These are phyloP conservation scores for Cheilosia soror DNA, from an alignment of 2,888 invertebrate genomes.

Conservation along the genomic window DNA sequence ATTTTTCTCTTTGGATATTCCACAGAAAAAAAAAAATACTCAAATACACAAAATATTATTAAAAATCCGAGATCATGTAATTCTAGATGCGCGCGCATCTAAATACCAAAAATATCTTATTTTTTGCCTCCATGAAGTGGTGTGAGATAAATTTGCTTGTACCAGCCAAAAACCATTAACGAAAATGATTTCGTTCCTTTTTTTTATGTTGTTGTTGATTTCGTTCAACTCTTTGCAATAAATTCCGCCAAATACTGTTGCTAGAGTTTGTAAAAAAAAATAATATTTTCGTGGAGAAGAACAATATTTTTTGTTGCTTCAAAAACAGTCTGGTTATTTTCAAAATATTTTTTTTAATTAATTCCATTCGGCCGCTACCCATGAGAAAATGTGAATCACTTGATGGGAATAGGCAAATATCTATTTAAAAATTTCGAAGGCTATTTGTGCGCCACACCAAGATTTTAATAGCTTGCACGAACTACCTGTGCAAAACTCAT, in stretches of 20 bases:
- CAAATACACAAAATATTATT: constrained; percentile 34
- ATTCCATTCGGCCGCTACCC: not conserved
- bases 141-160: constrained; percentile 36
- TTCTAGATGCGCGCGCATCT: constrained; percentile 81
- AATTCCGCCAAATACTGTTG: not conserved
- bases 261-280: not conserved
- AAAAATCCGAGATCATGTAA: constrained; percentile 76
- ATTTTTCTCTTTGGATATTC: constrained; percentile 54
- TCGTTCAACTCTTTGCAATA: not conserved
- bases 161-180: constrained; percentile 47
- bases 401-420: not conserved
- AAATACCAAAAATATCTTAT: constrained; percentile 72
- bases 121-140: constrained; percentile 44
- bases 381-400: constrained; percentile 12
- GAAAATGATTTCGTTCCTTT: not conserved
- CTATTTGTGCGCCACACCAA: constrained; percentile 11
- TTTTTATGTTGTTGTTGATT: not conserved
- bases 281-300: constrained; percentile 5
- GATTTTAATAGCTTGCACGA: not conserved
- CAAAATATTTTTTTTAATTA: not conserved
- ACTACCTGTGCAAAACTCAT: constrained; percentile 22
- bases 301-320: not conserved
- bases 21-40: constrained; percentile 35
- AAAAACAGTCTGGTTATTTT: constrained; percentile 26
- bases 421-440: constrained; percentile 16